Base-by-base conservation (phyloP, 2,113 vertebrate genomes). In the Phaethon lepturus region DNA sequence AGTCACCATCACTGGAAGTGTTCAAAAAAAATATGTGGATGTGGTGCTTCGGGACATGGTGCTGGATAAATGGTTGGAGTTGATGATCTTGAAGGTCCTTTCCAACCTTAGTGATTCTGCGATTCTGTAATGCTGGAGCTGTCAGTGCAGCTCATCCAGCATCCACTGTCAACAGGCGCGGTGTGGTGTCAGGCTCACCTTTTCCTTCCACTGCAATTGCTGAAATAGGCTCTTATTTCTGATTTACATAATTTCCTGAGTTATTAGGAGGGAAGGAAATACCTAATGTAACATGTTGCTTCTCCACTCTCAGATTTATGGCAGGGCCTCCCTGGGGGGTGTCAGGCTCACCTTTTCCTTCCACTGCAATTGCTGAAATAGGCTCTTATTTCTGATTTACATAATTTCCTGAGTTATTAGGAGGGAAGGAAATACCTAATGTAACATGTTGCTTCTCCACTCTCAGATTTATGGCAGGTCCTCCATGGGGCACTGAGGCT, bases 151-250 rank as follows among this genome's bases (percentile, higher is more conserved):
- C 82, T 97, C 96, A 97, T 98, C 97, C 98, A 99, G 95, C 97
- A 95, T 93, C 97, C 95, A 97, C 97, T 98, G 98, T 99, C 98
- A 98, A 92, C 75, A 64, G 73, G 60, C 58, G 35, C 84, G 80
- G 89, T 44, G 76, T 92, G 94, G 88, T 49, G 53, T 76, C 45
- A 86, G n/a, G 55, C 86, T 85, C 66, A 55, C 68, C n/a, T 38
- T 53, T 18, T 84, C 60, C 45, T 90, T 94, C 66, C 45, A 28
- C 52, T 40, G 68, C 64, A 85, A 17, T 72, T 73, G 35, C 81
- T 74, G 86, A 88, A 94, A 83, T 77, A 86, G 79, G 53, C 60
- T 86, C 89, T 91, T 53, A 77, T 96, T 96, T 93, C 60, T 86
- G 47, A 80, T 86, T 86, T 73, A 25, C 38, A 38, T 64, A 45